These are phyloP conservation scores for Melangyna quadrimaculata DNA, from an alignment of 2,888 invertebrate genomes.

Conservation along the genomic window DNA sequence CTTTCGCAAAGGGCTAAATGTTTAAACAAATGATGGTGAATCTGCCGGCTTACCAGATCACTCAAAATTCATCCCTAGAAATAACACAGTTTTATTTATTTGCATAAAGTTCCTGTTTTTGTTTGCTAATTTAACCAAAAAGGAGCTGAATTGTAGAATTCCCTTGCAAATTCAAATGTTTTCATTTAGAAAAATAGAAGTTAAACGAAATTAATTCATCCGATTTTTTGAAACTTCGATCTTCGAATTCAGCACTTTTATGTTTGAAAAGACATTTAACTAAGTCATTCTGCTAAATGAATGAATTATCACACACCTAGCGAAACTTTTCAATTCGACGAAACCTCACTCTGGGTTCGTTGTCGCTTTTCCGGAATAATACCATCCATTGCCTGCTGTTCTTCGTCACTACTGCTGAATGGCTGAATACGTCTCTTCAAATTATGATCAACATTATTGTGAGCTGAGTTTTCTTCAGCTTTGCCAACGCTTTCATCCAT, in stretches of 20 bases:
- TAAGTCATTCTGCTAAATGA: neutral
- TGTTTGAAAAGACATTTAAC: neutral
- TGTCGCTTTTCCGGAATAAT: slow-evolving; percentile 52
- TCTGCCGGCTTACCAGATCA: neutral
- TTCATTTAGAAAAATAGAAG: neutral
- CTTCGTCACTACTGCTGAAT: slow-evolving; percentile 56
- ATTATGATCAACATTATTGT: slow-evolving; percentile 10
- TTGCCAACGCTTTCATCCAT: slow-evolving; percentile 50
- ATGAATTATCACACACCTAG: neutral
- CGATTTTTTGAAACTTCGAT: neutral
- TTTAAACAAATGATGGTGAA: neutral
- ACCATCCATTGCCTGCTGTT: slow-evolving; percentile 42
- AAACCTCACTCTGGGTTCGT: slow-evolving; percentile 58
- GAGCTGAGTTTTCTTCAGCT: slow-evolving; percentile 48
- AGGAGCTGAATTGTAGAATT: neutral
- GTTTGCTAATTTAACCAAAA: neutral
- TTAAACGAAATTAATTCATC: neutral
- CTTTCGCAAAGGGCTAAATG: neutral
- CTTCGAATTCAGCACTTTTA: neutral
- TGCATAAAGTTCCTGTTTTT: neutral
- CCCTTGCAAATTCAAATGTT: neutral
- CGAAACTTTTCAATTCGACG: slow-evolving; percentile 46
- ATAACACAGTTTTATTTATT: no score
- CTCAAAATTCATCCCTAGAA: neutral
- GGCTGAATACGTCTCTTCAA: slow-evolving; percentile 45